Conservation (phyloP, 2,113 vertebrate genomes). For the Microcebus ravelobensis region DNA sequence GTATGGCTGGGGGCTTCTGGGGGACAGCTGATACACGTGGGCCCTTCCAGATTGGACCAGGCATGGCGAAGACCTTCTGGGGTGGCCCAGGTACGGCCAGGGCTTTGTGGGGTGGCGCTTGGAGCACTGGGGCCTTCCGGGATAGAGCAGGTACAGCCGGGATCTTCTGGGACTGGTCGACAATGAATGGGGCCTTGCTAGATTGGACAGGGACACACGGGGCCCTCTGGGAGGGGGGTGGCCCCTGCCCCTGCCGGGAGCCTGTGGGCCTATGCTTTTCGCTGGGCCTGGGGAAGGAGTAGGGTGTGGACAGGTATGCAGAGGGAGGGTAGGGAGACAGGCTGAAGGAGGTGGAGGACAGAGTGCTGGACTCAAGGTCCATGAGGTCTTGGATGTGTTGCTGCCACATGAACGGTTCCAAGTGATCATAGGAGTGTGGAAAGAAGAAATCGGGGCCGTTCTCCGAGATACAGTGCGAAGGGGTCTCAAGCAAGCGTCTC, state of each 20-base stretch:
- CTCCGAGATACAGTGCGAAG: fast-evolving
- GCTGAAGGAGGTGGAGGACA: background rate
- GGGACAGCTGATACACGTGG: background rate
- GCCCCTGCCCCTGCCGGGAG: fast-evolving
- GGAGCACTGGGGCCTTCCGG: background rate
- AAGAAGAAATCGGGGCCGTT: fast-evolving
- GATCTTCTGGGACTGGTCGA: background rate
- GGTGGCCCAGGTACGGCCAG: too few relatives aligned
- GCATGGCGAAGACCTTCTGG: background rate
- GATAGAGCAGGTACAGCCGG: fast-evolving
- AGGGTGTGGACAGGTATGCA: background rate
- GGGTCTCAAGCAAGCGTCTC: background rate
- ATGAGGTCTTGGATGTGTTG: background rate
- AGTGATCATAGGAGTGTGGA: background rate
- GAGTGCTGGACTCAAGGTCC: background rate
- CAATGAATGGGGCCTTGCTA: background rate
- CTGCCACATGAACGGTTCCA: background rate
- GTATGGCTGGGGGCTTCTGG: background rate
- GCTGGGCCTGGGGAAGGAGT: fast-evolving
- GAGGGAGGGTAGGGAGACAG: fast-evolving
- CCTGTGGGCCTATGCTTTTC: background rate
- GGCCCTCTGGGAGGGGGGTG: background rate
- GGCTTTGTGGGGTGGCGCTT: background rate
- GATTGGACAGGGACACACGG: background rate
- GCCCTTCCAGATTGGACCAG: background rate